Conservation (phyloP, 2,888 invertebrate species). For the Drosophila nigritarsus region DNA sequence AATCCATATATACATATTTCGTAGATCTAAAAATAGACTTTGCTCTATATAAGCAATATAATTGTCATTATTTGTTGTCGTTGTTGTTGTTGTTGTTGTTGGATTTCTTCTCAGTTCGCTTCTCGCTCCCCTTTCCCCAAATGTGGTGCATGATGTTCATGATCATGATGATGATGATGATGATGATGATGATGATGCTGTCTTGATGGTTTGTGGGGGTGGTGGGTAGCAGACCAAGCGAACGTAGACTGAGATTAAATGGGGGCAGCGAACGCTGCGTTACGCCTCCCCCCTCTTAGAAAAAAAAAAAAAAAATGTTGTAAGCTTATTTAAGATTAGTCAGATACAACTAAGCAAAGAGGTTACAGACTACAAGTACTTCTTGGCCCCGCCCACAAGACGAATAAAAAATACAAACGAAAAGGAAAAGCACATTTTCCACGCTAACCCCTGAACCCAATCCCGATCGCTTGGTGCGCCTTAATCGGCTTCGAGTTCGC, state of each 20-base stretch:
- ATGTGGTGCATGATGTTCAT: not conserved
- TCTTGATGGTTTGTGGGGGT: not conserved
- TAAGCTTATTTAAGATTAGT: not conserved
- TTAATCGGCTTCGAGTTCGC: constrained; percentile 56
- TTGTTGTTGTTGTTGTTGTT: constrained; percentile 1
- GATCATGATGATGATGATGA: not conserved
- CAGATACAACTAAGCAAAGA: constrained; percentile 35
- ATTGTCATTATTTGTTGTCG: constrained; percentile 17
- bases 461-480: too few relatives aligned
- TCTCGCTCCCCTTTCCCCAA: not conserved
- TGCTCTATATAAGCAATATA: constrained; percentile 13
- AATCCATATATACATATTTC: constrained; percentile 22
- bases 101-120: constrained; percentile 15
- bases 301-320: not conserved
- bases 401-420: not conserved
- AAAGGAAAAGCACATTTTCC: not conserved
- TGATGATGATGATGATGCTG: too few relatives aligned
- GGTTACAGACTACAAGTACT: constrained; percentile 53
- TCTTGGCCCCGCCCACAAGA: constrained; percentile 40
- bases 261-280: not conserved
- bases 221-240: constrained; percentile 6
- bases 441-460: not conserved
- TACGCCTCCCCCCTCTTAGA: not conserved
- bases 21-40: constrained; percentile 27
- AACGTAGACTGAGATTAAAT: constrained; percentile 43